These are phyloP conservation scores for Halisarca cf. caerulea DNA, from an alignment of 37 sponge, comb jelly and placozoan species.

Conservation along the genomic window DNA sequence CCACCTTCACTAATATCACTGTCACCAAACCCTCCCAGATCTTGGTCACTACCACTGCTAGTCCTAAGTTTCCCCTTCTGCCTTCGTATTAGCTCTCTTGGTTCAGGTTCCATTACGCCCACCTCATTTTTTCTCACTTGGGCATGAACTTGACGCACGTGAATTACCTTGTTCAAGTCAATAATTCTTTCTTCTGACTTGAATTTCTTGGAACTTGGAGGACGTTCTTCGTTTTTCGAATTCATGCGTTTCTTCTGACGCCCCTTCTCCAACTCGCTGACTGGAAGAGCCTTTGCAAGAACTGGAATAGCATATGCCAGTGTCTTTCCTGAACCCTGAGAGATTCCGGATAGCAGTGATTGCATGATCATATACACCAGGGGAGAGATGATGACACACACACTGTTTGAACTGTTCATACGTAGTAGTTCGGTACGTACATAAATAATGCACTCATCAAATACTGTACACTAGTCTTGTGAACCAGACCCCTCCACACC, in stretches of 20 bases:
- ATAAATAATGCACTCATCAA: no score
- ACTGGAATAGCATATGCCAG: constrained; percentile 94
- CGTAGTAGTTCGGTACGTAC: no score
- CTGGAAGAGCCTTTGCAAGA: constrained; percentile 64
- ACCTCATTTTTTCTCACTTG: background rate
- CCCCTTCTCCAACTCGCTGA: background rate
- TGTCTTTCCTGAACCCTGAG: constrained; percentile 85
- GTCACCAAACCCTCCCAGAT: background rate
- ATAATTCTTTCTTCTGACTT: background rate
- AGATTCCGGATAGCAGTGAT: no score
- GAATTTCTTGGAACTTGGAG: background rate
- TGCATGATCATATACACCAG: no score
- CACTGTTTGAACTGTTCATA: no score
- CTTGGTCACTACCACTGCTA: background rate
- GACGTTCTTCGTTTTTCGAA: background rate
- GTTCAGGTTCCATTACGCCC: no score
- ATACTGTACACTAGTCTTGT: no score
- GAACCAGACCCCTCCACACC: no score
- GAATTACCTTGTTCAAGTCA: constrained; percentile 50
- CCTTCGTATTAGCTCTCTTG: no score
- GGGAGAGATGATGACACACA: no score
- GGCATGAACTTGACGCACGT: background rate
- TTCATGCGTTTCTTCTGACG: background rate
- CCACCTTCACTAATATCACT: background rate
- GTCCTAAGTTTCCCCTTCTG: background rate